Base-by-base conservation (phyloP, 2,888 invertebrate species). In the Zelleria hepariella region DNA sequence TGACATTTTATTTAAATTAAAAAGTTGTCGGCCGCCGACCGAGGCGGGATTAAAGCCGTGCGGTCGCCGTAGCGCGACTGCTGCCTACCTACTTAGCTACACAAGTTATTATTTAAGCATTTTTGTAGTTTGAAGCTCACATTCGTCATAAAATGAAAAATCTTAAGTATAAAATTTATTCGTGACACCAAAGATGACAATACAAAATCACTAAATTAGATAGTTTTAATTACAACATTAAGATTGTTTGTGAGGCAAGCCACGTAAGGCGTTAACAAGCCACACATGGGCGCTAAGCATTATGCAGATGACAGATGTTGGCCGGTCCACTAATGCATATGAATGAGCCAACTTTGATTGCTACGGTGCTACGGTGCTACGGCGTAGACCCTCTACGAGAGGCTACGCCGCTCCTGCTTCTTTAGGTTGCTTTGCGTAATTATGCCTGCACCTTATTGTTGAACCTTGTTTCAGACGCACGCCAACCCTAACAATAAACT, bases 311-410 rank as follows among this genome's bases (percentile, higher is more conserved):
- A 42, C 32, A 2, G 32, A 15, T 42, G 32, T 59, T 61, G 63
- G 61, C 62, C 64, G 65, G 67, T 62, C 68, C 66, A 65, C 59
- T 66, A 63, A 68, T 75, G 70, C 73, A 76, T 74, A 76, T 76
- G 73, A 65, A 76, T 76, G 75, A 76, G 73, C 62, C 62, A 76
- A 76, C 68, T 76, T 75, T 69, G 74, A 74, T 74, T 75, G 69
- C 65, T 59, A 58, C 65, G 54, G 49, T 15, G 32, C 32, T 42
- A 42, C 32, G 32, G 32, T 15, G 32, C 32, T 42, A 42, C 32
- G 32, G 32, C 32, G 32, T 42, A 42, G 32, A 42, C 32, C 15
- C 32, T 10, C 32, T 15, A 42, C 32, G 32, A 42, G 32, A 42
- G 32, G 32, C 32, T 42, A 42, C 15, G 32, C 32, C 15, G 32